Evolutionary conservation across 37 sponge, comb jelly and placozoan species (phyloP), one percentile per base, ranked within the genome.

Genomic region (Beroe forskalii): DNA sequence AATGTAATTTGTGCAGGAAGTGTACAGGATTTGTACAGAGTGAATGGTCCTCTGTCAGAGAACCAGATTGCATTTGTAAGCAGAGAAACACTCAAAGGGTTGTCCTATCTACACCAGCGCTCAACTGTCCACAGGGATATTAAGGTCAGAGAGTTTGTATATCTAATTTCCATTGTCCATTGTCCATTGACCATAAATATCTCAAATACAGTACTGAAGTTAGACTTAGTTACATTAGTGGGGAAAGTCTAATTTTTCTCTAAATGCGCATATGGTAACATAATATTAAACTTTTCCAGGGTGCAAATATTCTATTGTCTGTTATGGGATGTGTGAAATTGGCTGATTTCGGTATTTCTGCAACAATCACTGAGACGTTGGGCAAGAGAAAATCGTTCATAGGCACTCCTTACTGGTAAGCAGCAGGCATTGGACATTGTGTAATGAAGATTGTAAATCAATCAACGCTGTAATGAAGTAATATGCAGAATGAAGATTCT

Each of bases 311-410:
- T 0, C 41, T 96, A 62, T 93, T 96, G 55, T 33, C 86, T 44
- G 48, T 80, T 14, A 23, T 38, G 40, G 86, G 86, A 27, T 32
- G 24, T n/a, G 67, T 61, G 30, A 80, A 80, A 42, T 48, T 91
- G 93, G 97, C 97, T 91, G 96, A 95, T 92, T 97, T 95, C 91
- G 96, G 96, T 35, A 94, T 97, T 67, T 95, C 97, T 20, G 96
- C 95, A n/a, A 93, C 93, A 62, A 93, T 97, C 28, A 93, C 95
- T 1, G 90, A 92, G 62, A 97, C 95, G 8, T 60, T 92, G 4
- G 89, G 94, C 91, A 97, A 95, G 91, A 90, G 95, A 62, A 93
- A 95, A 89, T 94, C 97, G 0, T 97, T 97, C 91, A 97, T 97
- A 40, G 95, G 95, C 28, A 97, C 97, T 24, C 97, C 97, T 0